A percentile compares a stretch with the other conserved stretches of the same genome.
phyloP scores from a whole-genome alignment of 2,888 invertebrate species.

The Archips xylosteana region DNA sequence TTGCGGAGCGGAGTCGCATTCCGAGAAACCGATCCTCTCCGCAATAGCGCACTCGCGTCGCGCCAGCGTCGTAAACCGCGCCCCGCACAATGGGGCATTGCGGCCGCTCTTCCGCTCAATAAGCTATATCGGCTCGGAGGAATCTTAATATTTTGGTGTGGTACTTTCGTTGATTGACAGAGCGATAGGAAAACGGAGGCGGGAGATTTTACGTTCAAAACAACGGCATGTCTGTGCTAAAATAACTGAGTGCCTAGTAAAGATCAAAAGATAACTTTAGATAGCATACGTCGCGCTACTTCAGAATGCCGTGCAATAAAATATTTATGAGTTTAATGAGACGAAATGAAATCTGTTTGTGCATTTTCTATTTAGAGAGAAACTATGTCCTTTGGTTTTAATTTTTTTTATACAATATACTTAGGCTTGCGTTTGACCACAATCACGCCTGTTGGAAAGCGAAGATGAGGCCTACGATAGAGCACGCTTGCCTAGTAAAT shows the following conservation, averaged over 20 bases:
- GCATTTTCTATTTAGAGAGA: too few relatives aligned
- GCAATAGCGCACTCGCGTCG: neutral
- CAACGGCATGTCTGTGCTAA: neutral
- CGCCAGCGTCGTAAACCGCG: constrained; percentile 5
- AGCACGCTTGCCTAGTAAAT: too few relatives aligned
- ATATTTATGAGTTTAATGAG: too few relatives aligned
- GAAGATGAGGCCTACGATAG: too few relatives aligned
- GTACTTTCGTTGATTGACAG: neutral
- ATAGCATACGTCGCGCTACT: too few relatives aligned
- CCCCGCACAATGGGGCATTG: constrained; percentile 24
- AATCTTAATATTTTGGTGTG: neutral
- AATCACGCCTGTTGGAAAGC: too few relatives aligned
- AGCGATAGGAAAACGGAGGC: neutral
- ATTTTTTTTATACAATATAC: too few relatives aligned
- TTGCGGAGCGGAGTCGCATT: neutral
- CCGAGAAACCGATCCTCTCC: constrained; percentile 2
- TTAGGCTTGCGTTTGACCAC: too few relatives aligned
- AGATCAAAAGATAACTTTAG: too few relatives aligned
- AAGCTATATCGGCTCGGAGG: constrained; percentile 2
- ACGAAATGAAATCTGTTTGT: too few relatives aligned
- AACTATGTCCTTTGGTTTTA: too few relatives aligned
- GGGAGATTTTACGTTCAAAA: neutral
- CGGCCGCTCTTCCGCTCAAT: constrained; percentile 1
- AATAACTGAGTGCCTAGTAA: neutral
- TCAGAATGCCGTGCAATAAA: too few relatives aligned